A percentile compares a stretch with the other conserved stretches of the same genome.
Conservation (phyloP, 2,113 vertebrate species). For the Chaetodon auriga region DNA sequence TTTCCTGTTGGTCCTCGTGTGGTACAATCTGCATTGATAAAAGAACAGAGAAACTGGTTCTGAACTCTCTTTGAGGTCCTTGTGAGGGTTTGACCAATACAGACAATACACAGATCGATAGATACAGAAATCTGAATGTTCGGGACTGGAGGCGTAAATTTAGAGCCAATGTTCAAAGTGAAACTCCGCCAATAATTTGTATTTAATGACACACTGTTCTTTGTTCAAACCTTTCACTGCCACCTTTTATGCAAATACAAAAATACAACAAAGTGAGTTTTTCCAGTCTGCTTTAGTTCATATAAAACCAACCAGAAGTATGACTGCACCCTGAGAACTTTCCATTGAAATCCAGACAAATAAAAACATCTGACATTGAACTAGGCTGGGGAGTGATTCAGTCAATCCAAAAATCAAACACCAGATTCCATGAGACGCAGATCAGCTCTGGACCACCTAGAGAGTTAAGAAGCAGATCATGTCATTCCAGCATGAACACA, state of each 20-base stretch:
- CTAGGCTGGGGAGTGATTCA: not conserved
- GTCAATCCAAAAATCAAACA: conserved; percentile 12
- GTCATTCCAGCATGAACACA: conserved; percentile 17
- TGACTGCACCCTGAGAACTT: conserved; percentile 71
- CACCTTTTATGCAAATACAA: conserved; percentile 28
- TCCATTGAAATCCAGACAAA: conserved; percentile 39
- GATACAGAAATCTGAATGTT: not conserved
- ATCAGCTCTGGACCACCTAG: conserved; percentile 30
- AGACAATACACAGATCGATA: not conserved
- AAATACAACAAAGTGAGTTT: conserved; percentile 46
- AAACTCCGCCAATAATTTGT: not conserved
- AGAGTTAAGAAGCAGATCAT: conserved; percentile 63
- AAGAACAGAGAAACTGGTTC: conserved; percentile 52
- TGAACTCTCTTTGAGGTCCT: conserved; percentile 60
- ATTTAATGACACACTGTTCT: not conserved
- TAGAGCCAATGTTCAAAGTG: not conserved
- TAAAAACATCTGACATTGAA: conserved; percentile 10
- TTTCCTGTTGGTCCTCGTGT: conserved; percentile 14
- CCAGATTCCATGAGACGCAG: conserved; percentile 26
- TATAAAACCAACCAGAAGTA: conserved; percentile 41
- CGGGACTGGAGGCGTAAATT: not conserved
- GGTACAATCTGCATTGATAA: conserved; percentile 16
- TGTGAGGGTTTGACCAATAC: not conserved
- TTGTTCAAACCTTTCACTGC: conserved; percentile 7
- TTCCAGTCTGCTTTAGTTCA: conserved; percentile 22